Conservation (phyloP, 1,140 invertebrate species). For the Epicauta chinensis region DNA sequence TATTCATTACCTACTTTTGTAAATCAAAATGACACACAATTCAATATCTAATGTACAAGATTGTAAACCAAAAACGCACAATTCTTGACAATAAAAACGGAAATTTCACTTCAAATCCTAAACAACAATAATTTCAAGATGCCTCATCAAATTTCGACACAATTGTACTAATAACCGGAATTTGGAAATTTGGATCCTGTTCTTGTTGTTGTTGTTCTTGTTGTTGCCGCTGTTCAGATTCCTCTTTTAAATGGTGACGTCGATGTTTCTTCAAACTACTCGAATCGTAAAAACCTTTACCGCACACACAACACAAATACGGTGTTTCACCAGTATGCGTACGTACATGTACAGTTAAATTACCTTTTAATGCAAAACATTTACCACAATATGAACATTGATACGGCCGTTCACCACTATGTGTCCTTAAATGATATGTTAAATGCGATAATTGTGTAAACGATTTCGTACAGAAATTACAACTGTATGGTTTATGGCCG, state of each 20-base stretch:
- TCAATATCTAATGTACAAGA: too few species aligned
- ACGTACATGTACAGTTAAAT: conserved; percentile 33
- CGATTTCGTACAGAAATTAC: conserved; percentile 46
- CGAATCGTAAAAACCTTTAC: conserved; percentile 37
- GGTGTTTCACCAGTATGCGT: conserved; percentile 36
- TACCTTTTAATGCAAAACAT: conserved; percentile 43
- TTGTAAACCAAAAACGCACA: too few species aligned
- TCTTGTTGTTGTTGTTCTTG: too few species aligned
- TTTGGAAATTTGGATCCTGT: too few species aligned
- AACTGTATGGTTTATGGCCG: conserved; percentile 85
- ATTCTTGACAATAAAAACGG: too few species aligned
- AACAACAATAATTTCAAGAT: too few species aligned
- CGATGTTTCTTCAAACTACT: conserved; percentile 27
- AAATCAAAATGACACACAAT: too few species aligned
- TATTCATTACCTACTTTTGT: too few species aligned
- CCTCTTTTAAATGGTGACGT: not conserved
- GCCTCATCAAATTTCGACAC: too few species aligned
- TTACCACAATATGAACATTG: conserved; percentile 41
- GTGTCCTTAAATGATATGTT: conserved; percentile 24
- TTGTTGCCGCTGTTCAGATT: too few species aligned
- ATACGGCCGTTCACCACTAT: conserved; percentile 35
- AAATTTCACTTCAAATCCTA: too few species aligned
- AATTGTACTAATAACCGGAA: too few species aligned
- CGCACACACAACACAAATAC: conserved; percentile 29
- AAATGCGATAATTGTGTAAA: conserved; percentile 39